phyloP scores from a whole-genome alignment of 2,113 vertebrate species.

The Pseudolaguvia tuberculata region DNA sequence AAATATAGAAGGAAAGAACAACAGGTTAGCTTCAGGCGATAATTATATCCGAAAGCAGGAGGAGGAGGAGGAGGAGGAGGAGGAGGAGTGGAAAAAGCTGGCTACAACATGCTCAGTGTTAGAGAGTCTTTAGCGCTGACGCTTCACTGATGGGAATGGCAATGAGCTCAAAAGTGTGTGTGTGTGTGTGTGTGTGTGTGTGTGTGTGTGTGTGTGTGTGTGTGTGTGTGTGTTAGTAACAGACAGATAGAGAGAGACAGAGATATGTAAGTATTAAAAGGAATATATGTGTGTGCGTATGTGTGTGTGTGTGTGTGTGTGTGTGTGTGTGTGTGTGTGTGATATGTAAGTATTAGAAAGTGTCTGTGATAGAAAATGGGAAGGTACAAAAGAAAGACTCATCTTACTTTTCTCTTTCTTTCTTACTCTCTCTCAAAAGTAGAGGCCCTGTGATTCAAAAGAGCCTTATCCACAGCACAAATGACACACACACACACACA shows the following conservation, averaged over 20 bases:
- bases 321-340: too few species aligned
- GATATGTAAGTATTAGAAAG: too few species aligned
- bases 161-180: conserved; percentile 16
- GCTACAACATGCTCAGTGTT: conserved; percentile 47
- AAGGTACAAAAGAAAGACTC: too few species aligned
- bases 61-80: conserved; percentile 32
- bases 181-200: conserved; percentile 1
- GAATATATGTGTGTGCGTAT: too few species aligned
- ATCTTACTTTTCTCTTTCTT: conserved; percentile 24
- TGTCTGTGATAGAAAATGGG: too few species aligned
- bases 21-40: conserved; percentile 52
- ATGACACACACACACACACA: conserved; percentile 27
- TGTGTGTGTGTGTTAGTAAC: neutral
- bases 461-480: conserved; percentile 16
- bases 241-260: neutral
- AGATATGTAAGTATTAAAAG: conserved; percentile 16
- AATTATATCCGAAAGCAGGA: conserved; percentile 50
- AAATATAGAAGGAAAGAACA: conserved; percentile 20
- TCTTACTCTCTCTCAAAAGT: neutral
- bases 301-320: too few species aligned
- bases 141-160: conserved; percentile 20
- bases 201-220: conserved; percentile 1
- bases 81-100: conserved; percentile 48
- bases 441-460: conserved; percentile 31
- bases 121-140: conserved; percentile 3